These are phyloP conservation scores for Celastrina argiolus DNA, from an alignment of 2,888 invertebrate species.

Conservation along the genomic window DNA sequence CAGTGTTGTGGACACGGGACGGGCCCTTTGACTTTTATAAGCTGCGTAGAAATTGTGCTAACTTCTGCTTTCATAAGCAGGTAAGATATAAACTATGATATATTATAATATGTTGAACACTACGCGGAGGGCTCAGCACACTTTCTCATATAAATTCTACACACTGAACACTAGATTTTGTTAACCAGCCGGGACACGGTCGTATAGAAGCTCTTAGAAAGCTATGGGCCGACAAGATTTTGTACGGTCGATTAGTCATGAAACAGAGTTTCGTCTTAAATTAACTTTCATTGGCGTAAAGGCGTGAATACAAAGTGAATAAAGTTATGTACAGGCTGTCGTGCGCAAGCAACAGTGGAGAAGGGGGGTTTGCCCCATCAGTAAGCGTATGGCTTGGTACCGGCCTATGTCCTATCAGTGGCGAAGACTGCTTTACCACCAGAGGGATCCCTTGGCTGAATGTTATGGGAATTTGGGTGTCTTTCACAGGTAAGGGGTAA, in stretches of 20 bases:
- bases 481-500: no score
- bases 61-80: background rate
- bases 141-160: conserved; percentile 17
- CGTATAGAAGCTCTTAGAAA: conserved; percentile 7
- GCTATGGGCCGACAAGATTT: conserved; percentile 5
- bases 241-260: conserved; percentile 12
- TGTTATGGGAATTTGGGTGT: no score
- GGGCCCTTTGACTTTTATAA: background rate
- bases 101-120: background rate
- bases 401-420: no score
- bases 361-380: no score
- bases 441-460: no score
- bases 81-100: background rate
- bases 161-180: background rate
- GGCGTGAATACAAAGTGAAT: background rate
- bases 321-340: background rate
- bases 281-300: background rate
- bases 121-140: background rate
- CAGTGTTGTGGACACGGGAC: no score
- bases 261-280: conserved; percentile 1
- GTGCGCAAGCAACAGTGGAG: no score
- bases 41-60: background rate
- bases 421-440: no score
- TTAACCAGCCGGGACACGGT: conserved; percentile 2
- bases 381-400: no score